Evolutionary conservation across 2,888 invertebrate genomes (phyloP).

Genomic region (Sarcophaga caerulescens): DNA sequence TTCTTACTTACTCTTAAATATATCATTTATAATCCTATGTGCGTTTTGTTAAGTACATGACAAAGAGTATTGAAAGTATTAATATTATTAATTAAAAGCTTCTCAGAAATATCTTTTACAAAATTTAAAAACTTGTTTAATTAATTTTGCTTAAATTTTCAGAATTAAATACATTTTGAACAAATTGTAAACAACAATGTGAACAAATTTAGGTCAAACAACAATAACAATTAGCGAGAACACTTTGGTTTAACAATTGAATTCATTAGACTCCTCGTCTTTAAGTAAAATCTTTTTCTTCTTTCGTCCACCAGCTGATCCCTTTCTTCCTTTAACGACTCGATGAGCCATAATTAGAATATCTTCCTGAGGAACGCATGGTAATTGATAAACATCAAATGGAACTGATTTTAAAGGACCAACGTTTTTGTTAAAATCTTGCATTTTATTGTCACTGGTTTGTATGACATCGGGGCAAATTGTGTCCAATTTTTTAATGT

Average conservation of each 20-base stretch:
- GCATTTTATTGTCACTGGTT: too few relatives aligned
- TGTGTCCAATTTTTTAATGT: too few relatives aligned
- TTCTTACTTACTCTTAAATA: too few relatives aligned
- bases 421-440: not conserved
- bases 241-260: constrained; percentile 51
- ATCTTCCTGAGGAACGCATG: constrained; percentile 67
- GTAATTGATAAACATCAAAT: constrained; percentile 66
- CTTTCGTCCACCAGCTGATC: constrained; percentile 57
- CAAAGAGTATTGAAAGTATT: too few relatives aligned
- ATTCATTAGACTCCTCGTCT: constrained; percentile 57
- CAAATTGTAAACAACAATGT: not conserved
- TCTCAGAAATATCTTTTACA: too few relatives aligned
- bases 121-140: too few relatives aligned
- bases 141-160: not conserved
- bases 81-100: too few relatives aligned
- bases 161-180: not conserved
- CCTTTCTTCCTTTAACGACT: constrained; percentile 55
- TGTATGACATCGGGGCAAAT: too few relatives aligned
- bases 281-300: constrained; percentile 42
- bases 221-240: not conserved
- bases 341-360: constrained; percentile 66
- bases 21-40: too few relatives aligned
- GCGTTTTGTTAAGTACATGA: too few relatives aligned
- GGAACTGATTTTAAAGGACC: not conserved
- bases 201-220: not conserved